Percentiles rank a stretch among this genome's conserved stretches.
phyloP scores from a whole-genome alignment of 2,888 invertebrate genomes.

The Oasisia sp. region DNA sequence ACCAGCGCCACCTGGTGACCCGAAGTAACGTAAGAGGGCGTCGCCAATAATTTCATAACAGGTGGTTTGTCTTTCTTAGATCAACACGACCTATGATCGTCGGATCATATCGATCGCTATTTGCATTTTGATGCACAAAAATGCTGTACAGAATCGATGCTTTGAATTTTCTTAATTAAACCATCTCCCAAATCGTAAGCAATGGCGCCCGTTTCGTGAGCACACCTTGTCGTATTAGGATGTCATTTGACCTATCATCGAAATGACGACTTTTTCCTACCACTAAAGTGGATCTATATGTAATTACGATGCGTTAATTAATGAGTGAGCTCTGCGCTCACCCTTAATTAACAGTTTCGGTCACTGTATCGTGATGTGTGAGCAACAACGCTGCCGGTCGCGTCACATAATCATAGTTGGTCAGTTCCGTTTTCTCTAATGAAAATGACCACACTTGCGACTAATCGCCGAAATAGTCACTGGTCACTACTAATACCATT shows the following conservation, averaged over 20 bases:
- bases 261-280: neutral
- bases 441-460: neutral
- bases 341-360: neutral
- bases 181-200: neutral
- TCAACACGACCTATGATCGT: too few relatives aligned
- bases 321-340: neutral
- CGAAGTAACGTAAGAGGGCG: too few relatives aligned
- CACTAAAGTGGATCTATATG: neutral
- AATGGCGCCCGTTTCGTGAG: neutral
- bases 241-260: neutral
- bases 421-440: neutral
- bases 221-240: neutral
- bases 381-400: neutral
- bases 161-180: too few relatives aligned
- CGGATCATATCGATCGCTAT: too few relatives aligned
- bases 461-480: neutral
- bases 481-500: neutral
- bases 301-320: neutral
- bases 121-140: too few relatives aligned
- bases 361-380: neutral
- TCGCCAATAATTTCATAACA: too few relatives aligned
- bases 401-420: neutral
- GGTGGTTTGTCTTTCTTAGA: too few relatives aligned
- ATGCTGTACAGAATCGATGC: too few relatives aligned
- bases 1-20: constrained; percentile 17